These are phyloP conservation scores for Eremobia ochroleuca DNA, from an alignment of 2,888 invertebrate species.

Conservation along the genomic window DNA sequence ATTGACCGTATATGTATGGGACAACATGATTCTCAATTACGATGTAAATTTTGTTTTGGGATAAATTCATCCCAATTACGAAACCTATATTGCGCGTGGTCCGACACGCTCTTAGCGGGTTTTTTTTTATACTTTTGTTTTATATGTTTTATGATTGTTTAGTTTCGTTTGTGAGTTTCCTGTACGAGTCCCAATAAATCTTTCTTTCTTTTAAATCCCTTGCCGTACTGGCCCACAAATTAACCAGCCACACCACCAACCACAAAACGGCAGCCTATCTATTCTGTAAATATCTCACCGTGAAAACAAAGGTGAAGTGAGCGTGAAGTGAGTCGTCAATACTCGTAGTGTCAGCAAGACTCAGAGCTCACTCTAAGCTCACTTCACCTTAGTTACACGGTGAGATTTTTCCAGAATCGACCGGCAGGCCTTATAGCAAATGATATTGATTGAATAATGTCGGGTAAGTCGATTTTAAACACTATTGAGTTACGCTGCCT, in stretches of 20 bases:
- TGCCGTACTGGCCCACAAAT: neutral
- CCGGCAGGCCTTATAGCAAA: slow-evolving; percentile 61
- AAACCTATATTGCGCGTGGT: neutral
- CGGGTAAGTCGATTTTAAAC: slow-evolving; percentile 81
- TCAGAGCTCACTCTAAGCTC: too few relatives aligned
- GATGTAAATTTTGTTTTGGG: neutral
- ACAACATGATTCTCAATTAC: neutral
- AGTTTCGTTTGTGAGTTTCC: neutral
- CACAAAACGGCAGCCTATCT: too few relatives aligned
- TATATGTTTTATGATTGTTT: neutral
- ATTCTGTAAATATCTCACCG: too few relatives aligned
- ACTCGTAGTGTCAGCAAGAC: too few relatives aligned
- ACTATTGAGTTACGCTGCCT: slow-evolving; percentile 81
- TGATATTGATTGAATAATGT: slow-evolving; percentile 81
- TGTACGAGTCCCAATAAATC: neutral
- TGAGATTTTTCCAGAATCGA: too few relatives aligned
- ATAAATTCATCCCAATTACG: neutral
- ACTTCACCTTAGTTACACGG: too few relatives aligned
- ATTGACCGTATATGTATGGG: neutral
- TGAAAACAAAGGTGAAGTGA: too few relatives aligned
- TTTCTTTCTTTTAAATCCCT: neutral
- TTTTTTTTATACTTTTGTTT: neutral
- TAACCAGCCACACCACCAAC: too few relatives aligned
- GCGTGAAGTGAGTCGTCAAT: too few relatives aligned
- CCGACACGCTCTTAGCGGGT: too few relatives aligned